Percentiles rank a stretch among this genome's conserved stretches.
Conservation (phyloP, 1,140 invertebrate species). For the Caenorhabditis tropicalis region DNA sequence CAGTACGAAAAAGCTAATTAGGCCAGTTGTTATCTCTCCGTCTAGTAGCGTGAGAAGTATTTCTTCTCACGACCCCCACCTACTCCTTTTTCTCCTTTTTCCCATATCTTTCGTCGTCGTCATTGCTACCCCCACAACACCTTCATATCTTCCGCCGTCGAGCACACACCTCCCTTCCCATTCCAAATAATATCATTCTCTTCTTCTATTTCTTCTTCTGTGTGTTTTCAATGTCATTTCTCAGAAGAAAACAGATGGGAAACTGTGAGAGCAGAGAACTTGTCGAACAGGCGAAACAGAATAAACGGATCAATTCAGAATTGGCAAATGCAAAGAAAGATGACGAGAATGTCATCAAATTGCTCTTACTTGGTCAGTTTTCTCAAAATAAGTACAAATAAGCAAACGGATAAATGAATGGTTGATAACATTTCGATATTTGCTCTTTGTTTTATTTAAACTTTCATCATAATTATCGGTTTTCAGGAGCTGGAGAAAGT, state of each 20-base stretch:
- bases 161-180: neutral
- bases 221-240: neutral
- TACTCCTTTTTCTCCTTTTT: neutral
- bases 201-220: neutral
- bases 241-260: constrained; percentile 41
- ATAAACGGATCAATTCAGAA: constrained; percentile 31
- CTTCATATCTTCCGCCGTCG: no score
- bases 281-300: constrained; percentile 33
- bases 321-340: constrained; percentile 26
- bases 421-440: no score
- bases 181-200: neutral
- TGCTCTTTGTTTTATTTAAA: no score
- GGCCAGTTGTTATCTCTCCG: neutral
- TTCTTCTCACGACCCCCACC: neutral
- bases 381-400: no score
- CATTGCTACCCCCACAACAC: neutral
- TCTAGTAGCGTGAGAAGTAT: neutral
- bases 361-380: constrained; percentile 47
- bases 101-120: neutral
- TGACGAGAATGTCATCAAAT: constrained; percentile 48
- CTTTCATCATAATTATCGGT: neutral
- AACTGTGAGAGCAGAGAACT: constrained; percentile 43
- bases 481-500: constrained; percentile 84
- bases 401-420: no score
- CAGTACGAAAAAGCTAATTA: constrained; percentile 20